Percentiles rank a stretch among this genome's conserved stretches.
Conservation (phyloP, 2,888 invertebrate genomes). For the Pandemis corylana region DNA sequence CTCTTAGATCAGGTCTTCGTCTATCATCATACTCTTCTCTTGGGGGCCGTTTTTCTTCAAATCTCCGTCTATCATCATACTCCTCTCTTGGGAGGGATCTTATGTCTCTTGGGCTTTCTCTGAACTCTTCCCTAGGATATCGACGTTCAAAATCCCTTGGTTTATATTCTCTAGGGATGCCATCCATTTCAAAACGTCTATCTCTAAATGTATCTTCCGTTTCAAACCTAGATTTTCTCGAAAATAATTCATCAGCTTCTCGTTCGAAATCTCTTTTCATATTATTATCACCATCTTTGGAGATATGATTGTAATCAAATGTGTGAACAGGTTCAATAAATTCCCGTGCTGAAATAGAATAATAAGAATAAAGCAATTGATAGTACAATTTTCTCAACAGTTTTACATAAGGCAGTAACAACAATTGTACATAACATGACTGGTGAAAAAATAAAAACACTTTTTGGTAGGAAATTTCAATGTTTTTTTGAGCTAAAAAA, state of each 20-base stretch:
- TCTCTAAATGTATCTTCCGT: slow-evolving; percentile 53
- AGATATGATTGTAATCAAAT: slow-evolving; percentile 89
- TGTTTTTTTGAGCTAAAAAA: neutral
- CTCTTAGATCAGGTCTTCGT: slow-evolving; percentile 49
- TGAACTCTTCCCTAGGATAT: slow-evolving; percentile 44
- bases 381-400: neutral
- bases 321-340: slow-evolving; percentile 87
- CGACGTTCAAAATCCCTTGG: slow-evolving; percentile 38
- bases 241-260: slow-evolving; percentile 71
- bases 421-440: neutral
- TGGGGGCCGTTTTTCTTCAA: slow-evolving; percentile 46
- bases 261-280: slow-evolving; percentile 70
- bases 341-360: slow-evolving; percentile 74
- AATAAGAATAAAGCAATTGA: slow-evolving; percentile 23
- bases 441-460: no score
- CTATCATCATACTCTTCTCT: slow-evolving; percentile 54
- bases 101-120: slow-evolving; percentile 53
- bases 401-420: neutral
- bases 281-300: slow-evolving; percentile 70
- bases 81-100: slow-evolving; percentile 58
- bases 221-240: slow-evolving; percentile 61
- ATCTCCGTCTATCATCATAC: slow-evolving; percentile 37
- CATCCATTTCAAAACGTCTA: slow-evolving; percentile 46
- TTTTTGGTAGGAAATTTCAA: neutral
- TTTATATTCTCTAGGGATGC: slow-evolving; percentile 57